Percentiles rank a stretch among this genome's conserved stretches.
These are phyloP conservation scores for Ichneumoninae sp. DNA, from an alignment of 2,888 invertebrate genomes.

Conservation along the genomic window DNA sequence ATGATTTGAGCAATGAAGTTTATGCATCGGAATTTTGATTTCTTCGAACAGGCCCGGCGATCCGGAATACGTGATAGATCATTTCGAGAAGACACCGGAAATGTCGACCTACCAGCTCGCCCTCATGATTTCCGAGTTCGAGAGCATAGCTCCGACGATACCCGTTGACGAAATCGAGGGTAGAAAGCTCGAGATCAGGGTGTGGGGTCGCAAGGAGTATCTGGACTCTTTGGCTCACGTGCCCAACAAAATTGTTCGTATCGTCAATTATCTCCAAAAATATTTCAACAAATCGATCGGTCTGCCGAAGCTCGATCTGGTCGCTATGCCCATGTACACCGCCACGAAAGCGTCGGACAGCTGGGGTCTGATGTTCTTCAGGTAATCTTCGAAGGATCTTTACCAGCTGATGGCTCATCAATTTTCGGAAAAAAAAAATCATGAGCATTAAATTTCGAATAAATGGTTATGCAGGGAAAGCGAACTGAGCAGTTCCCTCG, in stretches of 20 bases:
- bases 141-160: conserved; percentile 81
- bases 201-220: conserved; percentile 89
- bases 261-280: conserved; percentile 87
- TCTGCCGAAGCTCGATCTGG: conserved; percentile 89
- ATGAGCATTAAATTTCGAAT: neutral
- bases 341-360: conserved; percentile 91
- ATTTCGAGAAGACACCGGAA: conserved; percentile 89
- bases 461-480: conserved; percentile 87
- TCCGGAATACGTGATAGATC: conserved; percentile 88
- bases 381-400: conserved; percentile 85
- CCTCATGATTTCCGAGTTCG: conserved; percentile 89
- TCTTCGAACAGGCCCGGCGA: conserved; percentile 85
- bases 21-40: conserved; percentile 13
- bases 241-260: conserved; percentile 86
- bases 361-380: conserved; percentile 92
- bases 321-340: conserved; percentile 90
- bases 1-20: neutral
- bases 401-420: neutral
- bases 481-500: conserved; percentile 88
- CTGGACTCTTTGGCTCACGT: conserved; percentile 87
- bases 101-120: conserved; percentile 92
- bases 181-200: conserved; percentile 85
- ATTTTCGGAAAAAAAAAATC: neutral
- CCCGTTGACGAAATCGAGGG: conserved; percentile 84
- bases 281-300: conserved; percentile 89